Evolutionary conservation across 92 coral and sea anemone species (phyloP).

Genomic region (Galaxea fascicularis): DNA sequence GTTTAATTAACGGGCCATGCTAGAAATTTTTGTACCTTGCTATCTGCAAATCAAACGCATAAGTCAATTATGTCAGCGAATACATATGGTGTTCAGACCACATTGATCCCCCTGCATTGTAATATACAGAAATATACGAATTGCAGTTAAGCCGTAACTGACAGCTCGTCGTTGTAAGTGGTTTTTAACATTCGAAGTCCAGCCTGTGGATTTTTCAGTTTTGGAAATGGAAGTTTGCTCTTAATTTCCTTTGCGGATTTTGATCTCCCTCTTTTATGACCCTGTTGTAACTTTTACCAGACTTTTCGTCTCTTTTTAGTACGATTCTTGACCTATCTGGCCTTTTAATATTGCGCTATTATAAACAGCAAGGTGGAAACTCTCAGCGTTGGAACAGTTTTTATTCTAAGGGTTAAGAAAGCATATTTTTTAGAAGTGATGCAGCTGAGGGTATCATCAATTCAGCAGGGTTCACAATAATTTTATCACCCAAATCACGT

Average conservation of each 20-base stretch:
- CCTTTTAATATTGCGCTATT: not conserved
- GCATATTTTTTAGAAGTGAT: constrained; percentile 9
- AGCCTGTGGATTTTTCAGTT: not conserved
- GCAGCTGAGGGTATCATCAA: not conserved
- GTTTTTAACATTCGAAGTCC: too few species aligned
- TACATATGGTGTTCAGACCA: not conserved
- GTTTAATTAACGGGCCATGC: constrained; percentile 4
- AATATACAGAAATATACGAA: not conserved
- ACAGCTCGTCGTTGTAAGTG: too few species aligned
- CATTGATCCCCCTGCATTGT: not conserved
- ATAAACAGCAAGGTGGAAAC: not conserved
- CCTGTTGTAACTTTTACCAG: not conserved
- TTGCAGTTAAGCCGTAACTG: not conserved
- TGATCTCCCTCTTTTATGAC: not conserved
- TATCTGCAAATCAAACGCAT: constrained; percentile 3
- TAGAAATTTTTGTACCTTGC: constrained; percentile 33
- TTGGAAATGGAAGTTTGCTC: not conserved
- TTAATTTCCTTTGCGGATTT: not conserved
- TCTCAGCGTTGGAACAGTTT: constrained; percentile 9
- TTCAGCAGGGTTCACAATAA: too few species aligned
- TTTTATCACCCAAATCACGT: constrained; percentile 8
- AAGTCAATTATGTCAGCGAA: constrained; percentile 8
- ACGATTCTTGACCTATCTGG: constrained; percentile 8
- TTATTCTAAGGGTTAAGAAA: constrained; percentile 2
- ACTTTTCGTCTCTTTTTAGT: not conserved